A percentile compares a stretch with the other conserved stretches of the same genome.
Conservation (phyloP, 2,888 invertebrate genomes). For the Callyntrura guangdongensis region DNA sequence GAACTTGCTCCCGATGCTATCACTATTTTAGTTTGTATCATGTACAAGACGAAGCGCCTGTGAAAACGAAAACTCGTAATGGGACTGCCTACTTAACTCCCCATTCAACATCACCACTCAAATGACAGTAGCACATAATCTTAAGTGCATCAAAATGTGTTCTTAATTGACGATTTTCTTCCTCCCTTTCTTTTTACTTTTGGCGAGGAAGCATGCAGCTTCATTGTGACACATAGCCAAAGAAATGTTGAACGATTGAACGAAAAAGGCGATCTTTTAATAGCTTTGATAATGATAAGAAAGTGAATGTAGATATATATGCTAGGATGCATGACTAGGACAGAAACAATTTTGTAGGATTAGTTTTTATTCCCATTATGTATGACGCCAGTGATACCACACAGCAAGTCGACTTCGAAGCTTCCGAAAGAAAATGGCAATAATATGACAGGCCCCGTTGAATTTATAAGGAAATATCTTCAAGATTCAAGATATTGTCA, state of each 20-base stretch:
- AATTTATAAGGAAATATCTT: slow-evolving; percentile 17
- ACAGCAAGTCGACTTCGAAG: background rate
- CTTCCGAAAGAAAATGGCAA: background rate
- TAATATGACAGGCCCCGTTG: background rate
- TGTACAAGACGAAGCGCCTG: background rate
- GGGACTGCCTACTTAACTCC: background rate
- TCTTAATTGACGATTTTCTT: slow-evolving; percentile 23
- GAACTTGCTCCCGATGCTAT: background rate
- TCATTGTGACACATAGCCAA: too few relatives aligned
- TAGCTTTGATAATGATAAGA: background rate
- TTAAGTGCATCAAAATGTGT: slow-evolving; percentile 19
- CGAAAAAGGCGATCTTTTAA: background rate
- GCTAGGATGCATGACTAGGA: background rate
- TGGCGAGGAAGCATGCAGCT: too few relatives aligned
- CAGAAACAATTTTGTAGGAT: slow-evolving; percentile 57
- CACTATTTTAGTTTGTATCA: background rate
- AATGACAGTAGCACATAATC: slow-evolving; percentile 8
- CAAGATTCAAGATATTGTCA: slow-evolving; percentile 11
- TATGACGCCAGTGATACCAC: background rate
- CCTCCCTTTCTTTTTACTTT: background rate
- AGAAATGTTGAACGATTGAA: background rate
- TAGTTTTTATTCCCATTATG: slow-evolving; percentile 38
- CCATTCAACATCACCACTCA: too few relatives aligned
- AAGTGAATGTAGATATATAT: background rate
- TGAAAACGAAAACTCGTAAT: background rate